Evolutionary conservation across 53 echinoderm and acorn worm genomes (phyloP).

Genomic region (Paelopatides confundens): DNA sequence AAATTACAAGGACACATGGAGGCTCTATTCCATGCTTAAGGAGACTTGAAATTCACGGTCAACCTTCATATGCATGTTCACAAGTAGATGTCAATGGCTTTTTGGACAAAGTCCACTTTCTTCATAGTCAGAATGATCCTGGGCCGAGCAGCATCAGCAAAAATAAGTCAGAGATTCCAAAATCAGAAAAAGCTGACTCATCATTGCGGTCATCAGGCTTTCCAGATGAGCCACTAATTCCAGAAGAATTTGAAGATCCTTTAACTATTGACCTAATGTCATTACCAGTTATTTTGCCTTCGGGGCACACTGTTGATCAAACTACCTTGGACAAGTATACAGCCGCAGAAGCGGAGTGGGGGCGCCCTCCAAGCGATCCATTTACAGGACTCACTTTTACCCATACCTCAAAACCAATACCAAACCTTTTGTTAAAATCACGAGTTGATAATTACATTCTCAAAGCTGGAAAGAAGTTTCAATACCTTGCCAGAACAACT

Average conservation of each 20-base stretch:
- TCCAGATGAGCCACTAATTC: constrained; percentile 19
- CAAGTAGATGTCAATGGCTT: constrained; percentile 31
- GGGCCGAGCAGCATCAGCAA: neutral
- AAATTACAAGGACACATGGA: constrained; percentile 66
- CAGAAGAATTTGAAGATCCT: constrained; percentile 91
- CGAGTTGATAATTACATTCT: constrained; percentile 84
- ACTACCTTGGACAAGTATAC: constrained; percentile 80
- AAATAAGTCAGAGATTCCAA: neutral
- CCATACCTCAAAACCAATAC: constrained; percentile 70
- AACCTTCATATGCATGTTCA: constrained; percentile 68
- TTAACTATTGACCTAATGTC: constrained; percentile 84
- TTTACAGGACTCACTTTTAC: constrained; percentile 88
- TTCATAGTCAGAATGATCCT: neutral
- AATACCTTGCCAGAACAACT: constrained; percentile 66
- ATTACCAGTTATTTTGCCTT: constrained; percentile 87
- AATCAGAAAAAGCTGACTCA: neutral
- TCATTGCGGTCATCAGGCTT: neutral
- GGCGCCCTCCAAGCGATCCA: constrained; percentile 89
- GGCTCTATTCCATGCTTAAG: constrained; percentile 81
- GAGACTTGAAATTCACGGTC: constrained; percentile 84
- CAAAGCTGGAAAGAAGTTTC: constrained; percentile 53
- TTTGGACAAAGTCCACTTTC: constrained; percentile 4
- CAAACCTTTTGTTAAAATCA: constrained; percentile 85
- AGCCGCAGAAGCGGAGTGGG: constrained; percentile 83
- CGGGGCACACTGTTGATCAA: constrained; percentile 89